Evolutionary conservation across 2,797 vertebrate species (phyloP).

Genomic region (Rhinichthys osculus): DNA sequence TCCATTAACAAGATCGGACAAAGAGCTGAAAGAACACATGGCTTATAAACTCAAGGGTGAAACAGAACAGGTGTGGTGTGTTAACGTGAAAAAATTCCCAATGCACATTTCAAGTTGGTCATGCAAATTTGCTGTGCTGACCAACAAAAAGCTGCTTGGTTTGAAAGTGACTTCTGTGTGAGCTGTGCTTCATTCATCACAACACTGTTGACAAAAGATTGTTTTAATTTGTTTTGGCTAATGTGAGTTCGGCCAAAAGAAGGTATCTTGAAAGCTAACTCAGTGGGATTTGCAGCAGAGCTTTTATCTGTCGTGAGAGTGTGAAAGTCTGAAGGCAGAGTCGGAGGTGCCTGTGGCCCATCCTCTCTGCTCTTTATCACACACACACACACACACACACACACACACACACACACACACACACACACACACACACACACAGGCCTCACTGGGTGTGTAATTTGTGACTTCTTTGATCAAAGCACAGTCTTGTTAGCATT

Average conservation of each 20-base stretch:
- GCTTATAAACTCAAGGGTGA: too few relatives aligned
- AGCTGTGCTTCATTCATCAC: neutral
- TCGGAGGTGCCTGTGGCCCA: slow-evolving; percentile 66
- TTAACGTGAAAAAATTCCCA: too few relatives aligned
- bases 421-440: slow-evolving; percentile 23
- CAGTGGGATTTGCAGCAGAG: neutral
- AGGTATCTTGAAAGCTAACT: neutral
- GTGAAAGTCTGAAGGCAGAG: neutral
- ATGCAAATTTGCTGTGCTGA: neutral
- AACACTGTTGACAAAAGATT: neutral
- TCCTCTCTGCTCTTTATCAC: slow-evolving; percentile 52
- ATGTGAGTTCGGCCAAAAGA: neutral
- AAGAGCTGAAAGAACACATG: too few relatives aligned
- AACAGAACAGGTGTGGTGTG: too few relatives aligned
- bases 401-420: slow-evolving; percentile 31
- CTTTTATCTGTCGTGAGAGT: neutral
- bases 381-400: slow-evolving; percentile 28
- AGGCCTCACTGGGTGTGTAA: slow-evolving; percentile 68
- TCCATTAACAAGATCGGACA: too few relatives aligned
- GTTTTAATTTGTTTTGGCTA: neutral
- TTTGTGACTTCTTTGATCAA: slow-evolving; percentile 83
- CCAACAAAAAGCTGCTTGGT: neutral
- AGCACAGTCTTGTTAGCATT: slow-evolving; percentile 80
- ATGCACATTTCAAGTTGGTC: neutral
- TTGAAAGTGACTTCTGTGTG: neutral